Conservation (phyloP, 37 sponge, comb jelly and placozoan genomes). For the Mnemiopsis leidyi region DNA sequence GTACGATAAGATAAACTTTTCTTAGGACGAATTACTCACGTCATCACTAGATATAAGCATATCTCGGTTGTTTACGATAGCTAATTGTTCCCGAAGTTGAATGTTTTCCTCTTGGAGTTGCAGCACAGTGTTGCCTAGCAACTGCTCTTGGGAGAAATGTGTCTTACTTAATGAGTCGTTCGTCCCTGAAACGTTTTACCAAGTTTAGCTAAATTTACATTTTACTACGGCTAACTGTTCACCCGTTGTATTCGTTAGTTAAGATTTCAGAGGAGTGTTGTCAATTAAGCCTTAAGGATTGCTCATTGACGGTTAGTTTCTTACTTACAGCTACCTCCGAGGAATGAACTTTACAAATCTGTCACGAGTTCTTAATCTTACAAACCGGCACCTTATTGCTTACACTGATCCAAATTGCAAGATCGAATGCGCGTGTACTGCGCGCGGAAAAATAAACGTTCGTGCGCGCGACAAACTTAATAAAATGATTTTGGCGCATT, state of each 20-base stretch:
- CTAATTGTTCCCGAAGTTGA: conserved; percentile 4
- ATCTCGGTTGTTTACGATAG: background rate
- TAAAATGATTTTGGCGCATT: background rate
- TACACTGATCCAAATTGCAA: no score
- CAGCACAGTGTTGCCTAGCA: conserved; percentile 45
- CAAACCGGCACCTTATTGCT: no score
- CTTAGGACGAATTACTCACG: no score
- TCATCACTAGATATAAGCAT: background rate
- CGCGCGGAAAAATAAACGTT: background rate
- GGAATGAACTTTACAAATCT: background rate
- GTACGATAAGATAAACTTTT: no score
- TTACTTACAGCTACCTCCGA: no score
- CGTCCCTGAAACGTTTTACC: background rate
- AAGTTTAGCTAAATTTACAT: no score
- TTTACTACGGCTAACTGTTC: no score
- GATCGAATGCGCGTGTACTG: background rate
- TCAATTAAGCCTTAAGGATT: no score
- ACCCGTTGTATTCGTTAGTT: no score
- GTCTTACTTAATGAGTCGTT: background rate
- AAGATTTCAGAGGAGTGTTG: no score
- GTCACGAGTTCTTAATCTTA: no score
- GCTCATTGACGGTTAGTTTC: no score
- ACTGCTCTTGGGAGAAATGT: conserved; percentile 47
- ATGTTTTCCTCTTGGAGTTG: conserved; percentile 60
- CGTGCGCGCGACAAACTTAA: background rate